Conservation (phyloP, 1,140 invertebrate species). For the Neodiprion lecontei region DNA sequence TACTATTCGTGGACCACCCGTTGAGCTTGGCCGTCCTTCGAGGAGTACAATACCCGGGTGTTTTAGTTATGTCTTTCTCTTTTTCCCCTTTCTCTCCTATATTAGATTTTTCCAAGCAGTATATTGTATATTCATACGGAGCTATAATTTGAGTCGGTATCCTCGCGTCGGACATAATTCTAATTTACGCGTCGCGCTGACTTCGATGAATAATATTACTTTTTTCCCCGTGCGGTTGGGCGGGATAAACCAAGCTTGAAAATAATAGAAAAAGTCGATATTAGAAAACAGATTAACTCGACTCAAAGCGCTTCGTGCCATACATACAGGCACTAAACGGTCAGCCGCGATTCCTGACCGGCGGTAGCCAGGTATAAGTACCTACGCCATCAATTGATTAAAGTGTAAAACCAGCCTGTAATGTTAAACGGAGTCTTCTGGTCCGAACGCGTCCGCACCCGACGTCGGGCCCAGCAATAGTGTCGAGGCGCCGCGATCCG, state of each 20-base stretch:
- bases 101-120: not conserved
- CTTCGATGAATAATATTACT: too few species aligned
- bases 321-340: not conserved
- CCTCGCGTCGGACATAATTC: too few species aligned
- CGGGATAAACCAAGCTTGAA: too few species aligned
- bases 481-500: not conserved
- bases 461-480: too few species aligned
- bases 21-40: not conserved
- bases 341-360: not conserved
- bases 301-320: not conserved
- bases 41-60: not conserved
- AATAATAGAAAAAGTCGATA: too few species aligned
- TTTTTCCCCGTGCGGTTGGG: too few species aligned
- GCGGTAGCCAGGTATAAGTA: slow-evolving; percentile 4
- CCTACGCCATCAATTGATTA: not conserved
- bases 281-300: too few species aligned
- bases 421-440: not conserved
- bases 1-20: not conserved
- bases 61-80: not conserved
- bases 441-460: not conserved
- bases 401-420: slow-evolving; percentile 1
- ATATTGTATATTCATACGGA: not conserved
- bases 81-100: too few species aligned
- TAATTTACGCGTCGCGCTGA: too few species aligned
- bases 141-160: too few species aligned